Evolutionary conservation across 2,113 vertebrate species (phyloP).

Genomic region (Chitala chitala): DNA sequence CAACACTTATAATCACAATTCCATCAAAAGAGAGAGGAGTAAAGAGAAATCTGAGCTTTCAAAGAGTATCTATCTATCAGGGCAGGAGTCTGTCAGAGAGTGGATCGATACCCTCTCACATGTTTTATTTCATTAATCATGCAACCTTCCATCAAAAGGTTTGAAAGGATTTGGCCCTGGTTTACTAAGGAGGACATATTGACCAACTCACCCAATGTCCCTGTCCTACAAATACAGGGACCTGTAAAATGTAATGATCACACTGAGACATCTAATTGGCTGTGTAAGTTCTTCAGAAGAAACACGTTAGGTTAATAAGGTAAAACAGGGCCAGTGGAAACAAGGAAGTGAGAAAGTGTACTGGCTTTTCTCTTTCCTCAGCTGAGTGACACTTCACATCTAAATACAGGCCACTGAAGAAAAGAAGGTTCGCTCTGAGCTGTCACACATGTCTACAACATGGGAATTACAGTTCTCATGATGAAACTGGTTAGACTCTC

Average conservation of each 20-base stretch:
- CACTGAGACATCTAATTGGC: slow-evolving; percentile 29
- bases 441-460: slow-evolving; percentile 9
- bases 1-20: background rate
- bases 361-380: background rate
- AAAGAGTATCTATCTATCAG: background rate
- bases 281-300: slow-evolving; percentile 31
- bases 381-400: background rate
- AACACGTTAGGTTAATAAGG: slow-evolving; percentile 32
- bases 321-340: slow-evolving; percentile 4
- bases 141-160: slow-evolving; percentile 33
- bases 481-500: background rate
- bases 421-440: slow-evolving; percentile 24
- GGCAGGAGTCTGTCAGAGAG: background rate
- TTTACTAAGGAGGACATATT: slow-evolving; percentile 29
- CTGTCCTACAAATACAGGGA: background rate
- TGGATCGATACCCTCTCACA: background rate
- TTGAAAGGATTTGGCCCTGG: slow-evolving; percentile 29
- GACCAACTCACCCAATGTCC: slow-evolving; percentile 17
- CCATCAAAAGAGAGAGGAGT: no score
- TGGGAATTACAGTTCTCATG: background rate
- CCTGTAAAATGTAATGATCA: slow-evolving; percentile 23
- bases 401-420: background rate
- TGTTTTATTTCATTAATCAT: slow-evolving; percentile 37
- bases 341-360: slow-evolving; percentile 12
- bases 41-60: background rate